Evolutionary conservation across 2,113 vertebrate genomes (phyloP).

Genomic region (Gorsachius goisagi): DNA sequence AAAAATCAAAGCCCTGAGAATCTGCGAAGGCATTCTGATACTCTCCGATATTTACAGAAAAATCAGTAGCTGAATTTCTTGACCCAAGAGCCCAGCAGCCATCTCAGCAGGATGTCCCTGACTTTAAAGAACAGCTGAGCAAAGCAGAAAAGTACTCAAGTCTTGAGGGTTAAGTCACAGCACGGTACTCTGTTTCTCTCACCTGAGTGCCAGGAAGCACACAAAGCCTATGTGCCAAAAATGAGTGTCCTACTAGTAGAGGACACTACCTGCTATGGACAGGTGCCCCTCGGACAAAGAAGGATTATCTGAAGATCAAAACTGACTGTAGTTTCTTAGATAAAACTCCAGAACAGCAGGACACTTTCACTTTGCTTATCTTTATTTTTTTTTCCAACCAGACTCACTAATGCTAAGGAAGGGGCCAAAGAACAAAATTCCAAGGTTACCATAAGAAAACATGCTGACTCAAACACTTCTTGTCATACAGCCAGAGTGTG

Average conservation of each 20-base stretch:
- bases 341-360: background rate
- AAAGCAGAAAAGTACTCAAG: background rate
- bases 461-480: background rate
- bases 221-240: background rate
- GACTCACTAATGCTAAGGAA: background rate
- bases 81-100: background rate
- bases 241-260: background rate
- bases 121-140: background rate
- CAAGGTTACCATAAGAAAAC: background rate
- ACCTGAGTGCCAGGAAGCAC: background rate
- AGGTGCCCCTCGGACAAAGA: background rate
- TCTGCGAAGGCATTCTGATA: background rate
- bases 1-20: background rate
- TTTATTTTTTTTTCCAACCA: background rate
- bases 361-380: background rate
- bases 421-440: background rate
- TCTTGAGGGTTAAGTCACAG: background rate
- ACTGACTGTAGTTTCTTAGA: background rate
- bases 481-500: background rate
- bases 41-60: background rate
- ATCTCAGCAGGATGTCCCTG: background rate
- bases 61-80: background rate
- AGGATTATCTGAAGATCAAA: background rate
- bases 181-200: background rate
- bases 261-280: background rate